These are phyloP conservation scores for Moxostoma hubbsi DNA, from an alignment of 2,797 vertebrate genomes.

Conservation along the genomic window DNA sequence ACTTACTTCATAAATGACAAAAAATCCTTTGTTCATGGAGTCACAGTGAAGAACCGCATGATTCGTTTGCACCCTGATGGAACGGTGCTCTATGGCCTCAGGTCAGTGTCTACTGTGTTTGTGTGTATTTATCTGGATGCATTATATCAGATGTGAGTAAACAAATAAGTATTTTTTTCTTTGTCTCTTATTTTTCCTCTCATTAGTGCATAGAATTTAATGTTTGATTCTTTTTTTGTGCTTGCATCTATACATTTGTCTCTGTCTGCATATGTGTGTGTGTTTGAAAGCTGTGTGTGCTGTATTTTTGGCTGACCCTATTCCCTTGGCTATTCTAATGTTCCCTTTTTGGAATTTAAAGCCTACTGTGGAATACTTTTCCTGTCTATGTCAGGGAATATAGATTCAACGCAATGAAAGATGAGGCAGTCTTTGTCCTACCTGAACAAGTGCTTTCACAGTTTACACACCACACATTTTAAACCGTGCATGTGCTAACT, in stretches of 20 bases:
- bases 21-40: constrained; percentile 75
- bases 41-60: constrained; percentile 95
- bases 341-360: constrained; percentile 43
- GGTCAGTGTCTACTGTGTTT: constrained; percentile 71
- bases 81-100: constrained; percentile 91
- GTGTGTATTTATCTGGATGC: too few relatives aligned
- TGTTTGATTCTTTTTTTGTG: neutral
- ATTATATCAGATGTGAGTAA: too few relatives aligned
- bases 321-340: constrained; percentile 13
- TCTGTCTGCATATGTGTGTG: constrained; percentile 13
- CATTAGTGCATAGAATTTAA: neutral
- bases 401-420: constrained; percentile 24
- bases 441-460: neutral
- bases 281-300: neutral
- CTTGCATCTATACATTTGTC: constrained; percentile 19
- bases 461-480: too few relatives aligned
- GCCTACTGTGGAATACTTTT: constrained; percentile 26
- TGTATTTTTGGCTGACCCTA: constrained; percentile 30
- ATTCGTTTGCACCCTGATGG: constrained; percentile 93
- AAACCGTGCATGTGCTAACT: too few relatives aligned
- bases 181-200: neutral
- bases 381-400: constrained; percentile 37
- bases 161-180: too few relatives aligned
- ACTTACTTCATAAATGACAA: too few relatives aligned
- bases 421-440: constrained; percentile 40